Base-by-base conservation (phyloP, 2,888 invertebrate genomes). In the Cryptosula pallasiana region DNA sequence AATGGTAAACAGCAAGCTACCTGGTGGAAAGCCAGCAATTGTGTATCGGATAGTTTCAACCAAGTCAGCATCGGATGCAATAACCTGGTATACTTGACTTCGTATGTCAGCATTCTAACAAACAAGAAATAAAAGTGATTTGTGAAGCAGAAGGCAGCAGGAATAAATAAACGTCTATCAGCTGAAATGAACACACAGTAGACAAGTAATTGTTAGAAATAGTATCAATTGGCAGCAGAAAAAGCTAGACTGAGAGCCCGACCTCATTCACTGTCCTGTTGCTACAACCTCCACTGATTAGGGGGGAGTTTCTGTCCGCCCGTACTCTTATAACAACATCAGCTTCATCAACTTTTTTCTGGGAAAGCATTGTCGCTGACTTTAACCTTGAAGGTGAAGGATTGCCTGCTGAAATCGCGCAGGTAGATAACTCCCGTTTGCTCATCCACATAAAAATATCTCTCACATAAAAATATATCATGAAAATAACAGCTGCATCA, bases 381-480 rank as follows among this genome's bases (percentile, higher is more conserved):
- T 63, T 32, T 63, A 3, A 63, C 63, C 32, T n/a, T 63, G 63
- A 63, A 63, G 27, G 63, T 63, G 32, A 63, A 63, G 32, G 5
- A 29, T 5, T 25, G 29, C 32, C 63, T 25, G 9, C 32, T 9
- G 13, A 63, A 76, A 9, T 75, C 76, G 1, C 74, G 74, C 23
- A 82, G 77, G 73, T 78, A 78, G n/a, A 82, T 77, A 13, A 74
- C 72, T 1, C 82, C 81, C 54, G 75, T 72, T 27, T 77, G 75
- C 70, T 76, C 76, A 35, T 79, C 76, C 70, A 82, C 78, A 75
- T 78, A 80, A 79, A 82, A 81, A 73, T 78, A 81, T 29, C 78
- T 74, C 55, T 78, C 73, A 5, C n/a, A n/a, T n/a, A n/a, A n/a
- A n/a, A n/a, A n/a, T n/a, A n/a, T n/a, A n/a, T n/a, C n/a, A n/a